phyloP scores from a whole-genome alignment of 1,140 invertebrate species.

The Monochamus saltuarius region DNA sequence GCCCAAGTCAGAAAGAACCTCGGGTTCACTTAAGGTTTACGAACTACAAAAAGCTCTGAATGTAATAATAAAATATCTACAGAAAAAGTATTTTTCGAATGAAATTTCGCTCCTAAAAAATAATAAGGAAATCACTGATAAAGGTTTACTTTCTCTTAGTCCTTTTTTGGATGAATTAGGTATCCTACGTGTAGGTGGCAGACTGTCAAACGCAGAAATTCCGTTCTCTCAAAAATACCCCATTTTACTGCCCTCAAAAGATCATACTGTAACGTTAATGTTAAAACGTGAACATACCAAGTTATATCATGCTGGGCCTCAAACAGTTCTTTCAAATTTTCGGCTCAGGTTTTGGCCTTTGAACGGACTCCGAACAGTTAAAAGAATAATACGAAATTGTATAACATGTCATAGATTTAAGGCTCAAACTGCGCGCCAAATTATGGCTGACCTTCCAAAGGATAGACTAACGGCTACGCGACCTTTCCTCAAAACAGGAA shows the following conservation, averaged over 20 bases:
- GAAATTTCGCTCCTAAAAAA: no score
- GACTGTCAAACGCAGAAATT: neutral
- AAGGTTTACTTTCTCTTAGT: no score
- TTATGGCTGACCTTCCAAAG: no score
- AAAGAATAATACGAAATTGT: constrained; percentile 5
- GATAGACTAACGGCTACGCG: no score
- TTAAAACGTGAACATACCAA: constrained; percentile 8
- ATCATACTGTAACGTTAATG: neutral
- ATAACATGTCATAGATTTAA: constrained; percentile 7
- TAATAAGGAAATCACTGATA: no score
- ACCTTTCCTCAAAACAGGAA: constrained; percentile 34
- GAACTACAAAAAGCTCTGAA: no score
- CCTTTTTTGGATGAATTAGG: constrained; percentile 7
- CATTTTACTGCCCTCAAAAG: constrained; percentile 13
- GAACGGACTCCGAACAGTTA: neutral
- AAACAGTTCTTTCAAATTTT: neutral
- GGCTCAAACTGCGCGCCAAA: neutral
- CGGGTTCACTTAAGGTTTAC: no score
- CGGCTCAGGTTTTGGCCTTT: constrained; percentile 11
- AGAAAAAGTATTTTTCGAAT: no score
- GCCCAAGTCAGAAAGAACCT: no score
- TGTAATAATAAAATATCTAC: no score
- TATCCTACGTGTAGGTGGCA: neutral
- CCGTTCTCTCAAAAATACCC: neutral
- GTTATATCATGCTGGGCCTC: constrained; percentile 13